Conservation (phyloP, 2,888 invertebrate species). For the Dioctria linearis region DNA sequence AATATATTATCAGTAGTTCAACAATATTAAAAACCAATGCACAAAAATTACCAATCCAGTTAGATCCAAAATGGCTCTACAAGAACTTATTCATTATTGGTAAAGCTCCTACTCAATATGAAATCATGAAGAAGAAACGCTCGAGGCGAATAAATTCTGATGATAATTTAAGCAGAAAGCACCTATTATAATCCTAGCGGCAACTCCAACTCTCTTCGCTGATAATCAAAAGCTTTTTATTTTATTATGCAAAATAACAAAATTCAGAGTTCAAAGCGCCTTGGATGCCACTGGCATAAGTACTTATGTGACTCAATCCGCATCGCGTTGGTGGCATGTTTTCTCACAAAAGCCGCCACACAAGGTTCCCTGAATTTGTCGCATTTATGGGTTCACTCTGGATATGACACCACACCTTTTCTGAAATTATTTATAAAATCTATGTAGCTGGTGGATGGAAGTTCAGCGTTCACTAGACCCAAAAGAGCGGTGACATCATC, state of each 20-base stretch:
- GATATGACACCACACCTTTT: background rate
- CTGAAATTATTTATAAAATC: background rate
- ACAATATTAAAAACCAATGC: background rate
- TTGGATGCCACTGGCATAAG: background rate
- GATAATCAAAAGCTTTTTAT: conserved; percentile 4
- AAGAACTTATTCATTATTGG: background rate
- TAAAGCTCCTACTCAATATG: background rate
- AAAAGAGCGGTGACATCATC: background rate
- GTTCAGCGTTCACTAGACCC: too few species aligned
- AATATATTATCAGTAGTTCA: background rate
- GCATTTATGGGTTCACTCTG: background rate
- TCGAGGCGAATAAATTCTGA: background rate
- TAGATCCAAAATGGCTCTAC: too few species aligned
- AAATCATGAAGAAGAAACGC: background rate
- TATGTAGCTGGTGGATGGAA: background rate
- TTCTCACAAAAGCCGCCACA: too few species aligned
- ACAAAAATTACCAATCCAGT: too few species aligned
- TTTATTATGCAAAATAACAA: conserved; percentile 13
- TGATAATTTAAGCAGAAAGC: background rate
- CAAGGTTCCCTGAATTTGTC: background rate
- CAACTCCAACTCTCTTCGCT: background rate
- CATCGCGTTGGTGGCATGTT: background rate
- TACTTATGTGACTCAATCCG: background rate
- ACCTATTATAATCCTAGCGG: background rate
- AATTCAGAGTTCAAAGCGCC: background rate